Percentiles rank a stretch among this genome's conserved stretches.
Conservation (phyloP, 2,888 invertebrate genomes). For the Himalopsyche anomala region DNA sequence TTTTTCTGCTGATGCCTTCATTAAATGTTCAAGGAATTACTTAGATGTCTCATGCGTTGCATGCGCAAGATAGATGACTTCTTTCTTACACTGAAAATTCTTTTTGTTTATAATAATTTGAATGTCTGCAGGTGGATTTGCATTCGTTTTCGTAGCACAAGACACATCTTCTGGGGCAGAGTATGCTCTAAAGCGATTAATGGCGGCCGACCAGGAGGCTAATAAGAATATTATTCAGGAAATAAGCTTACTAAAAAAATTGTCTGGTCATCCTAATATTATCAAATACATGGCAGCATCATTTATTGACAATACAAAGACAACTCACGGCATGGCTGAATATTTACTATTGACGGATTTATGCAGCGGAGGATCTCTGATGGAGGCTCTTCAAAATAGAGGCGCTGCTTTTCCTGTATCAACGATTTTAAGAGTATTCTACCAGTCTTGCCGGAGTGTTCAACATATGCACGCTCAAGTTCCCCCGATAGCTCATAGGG, state of each 20-base stretch:
- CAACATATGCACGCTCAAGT: slow-evolving; percentile 94
- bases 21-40: no score
- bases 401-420: slow-evolving; percentile 80
- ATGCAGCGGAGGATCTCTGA: slow-evolving; percentile 89
- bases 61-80: no score
- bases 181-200: slow-evolving; percentile 93
- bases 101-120: background rate
- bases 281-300: slow-evolving; percentile 92
- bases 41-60: no score
- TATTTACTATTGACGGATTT: slow-evolving; percentile 95
- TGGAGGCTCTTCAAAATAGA: slow-evolving; percentile 80
- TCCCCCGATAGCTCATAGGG: slow-evolving; percentile 95
- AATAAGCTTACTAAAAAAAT: slow-evolving; percentile 89
- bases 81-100: background rate
- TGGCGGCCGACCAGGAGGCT: slow-evolving; percentile 89
- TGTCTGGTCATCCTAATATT: slow-evolving; percentile 94
- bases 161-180: slow-evolving; percentile 90
- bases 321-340: slow-evolving; percentile 89
- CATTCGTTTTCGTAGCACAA: slow-evolving; percentile 96
- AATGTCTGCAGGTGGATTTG: slow-evolving; percentile 89
- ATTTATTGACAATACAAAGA: slow-evolving; percentile 87
- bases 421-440: slow-evolving; percentile 89
- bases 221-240: slow-evolving; percentile 88
- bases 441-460: slow-evolving; percentile 93
- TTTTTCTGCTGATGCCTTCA: no score